Conservation (phyloP, 1,140 invertebrate genomes). For the Argopecten irradians region DNA sequence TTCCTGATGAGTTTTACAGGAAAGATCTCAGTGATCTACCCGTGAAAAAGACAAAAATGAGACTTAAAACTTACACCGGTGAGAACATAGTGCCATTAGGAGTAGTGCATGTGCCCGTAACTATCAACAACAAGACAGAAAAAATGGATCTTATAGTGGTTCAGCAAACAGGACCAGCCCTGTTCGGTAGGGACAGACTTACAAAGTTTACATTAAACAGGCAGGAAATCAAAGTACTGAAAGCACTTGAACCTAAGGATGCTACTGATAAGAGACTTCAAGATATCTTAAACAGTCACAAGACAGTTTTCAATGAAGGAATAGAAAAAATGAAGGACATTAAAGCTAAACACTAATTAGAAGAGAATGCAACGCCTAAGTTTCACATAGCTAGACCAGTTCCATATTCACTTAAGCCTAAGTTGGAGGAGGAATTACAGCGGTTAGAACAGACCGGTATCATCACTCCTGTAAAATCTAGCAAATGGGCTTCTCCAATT, state of each 20-base stretch:
- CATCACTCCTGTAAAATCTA: slow-evolving; percentile 75
- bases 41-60: too few species aligned
- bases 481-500: slow-evolving; percentile 79
- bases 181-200: slow-evolving; percentile 47
- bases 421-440: too few species aligned
- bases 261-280: too few species aligned
- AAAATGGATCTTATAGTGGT: too few species aligned
- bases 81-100: too few species aligned
- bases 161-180: slow-evolving; percentile 22
- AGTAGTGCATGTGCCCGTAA: slow-evolving; percentile 25
- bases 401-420: slow-evolving; percentile 72
- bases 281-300: too few species aligned
- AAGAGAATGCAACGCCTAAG: too few species aligned
- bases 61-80: too few species aligned
- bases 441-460: slow-evolving; percentile 70
- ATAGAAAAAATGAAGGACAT: too few species aligned
- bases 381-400: slow-evolving; percentile 60
- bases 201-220: slow-evolving; percentile 32
- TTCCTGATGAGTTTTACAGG: too few species aligned
- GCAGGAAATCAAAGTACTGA: neutral
- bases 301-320: neutral
- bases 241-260: neutral
- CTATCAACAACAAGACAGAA: slow-evolving; percentile 23
- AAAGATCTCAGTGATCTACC: too few species aligned
- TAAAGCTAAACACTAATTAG: too few species aligned